Evolutionary conservation across 2,113 vertebrate species (phyloP).

Genomic region (Phaethon lepturus): DNA sequence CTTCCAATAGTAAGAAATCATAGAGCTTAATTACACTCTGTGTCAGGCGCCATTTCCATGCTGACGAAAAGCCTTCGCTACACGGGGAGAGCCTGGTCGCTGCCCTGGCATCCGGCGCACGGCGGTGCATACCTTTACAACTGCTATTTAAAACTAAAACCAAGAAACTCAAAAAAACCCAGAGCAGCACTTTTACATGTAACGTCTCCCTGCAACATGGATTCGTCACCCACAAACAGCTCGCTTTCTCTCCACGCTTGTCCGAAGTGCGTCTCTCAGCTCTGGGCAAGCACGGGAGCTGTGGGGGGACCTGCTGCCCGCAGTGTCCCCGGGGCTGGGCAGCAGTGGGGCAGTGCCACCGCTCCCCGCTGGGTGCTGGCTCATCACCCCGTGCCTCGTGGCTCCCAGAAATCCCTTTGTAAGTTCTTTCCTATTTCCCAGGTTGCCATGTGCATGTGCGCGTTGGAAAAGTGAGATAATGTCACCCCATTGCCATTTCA

Average conservation of each 20-base stretch:
- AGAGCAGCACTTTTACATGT: fast-evolving
- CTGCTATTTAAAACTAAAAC: not conserved
- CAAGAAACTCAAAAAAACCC: not conserved
- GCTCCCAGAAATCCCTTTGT: not conserved
- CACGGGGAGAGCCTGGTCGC: fast-evolving
- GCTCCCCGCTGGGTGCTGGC: not conserved
- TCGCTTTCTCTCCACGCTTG: fast-evolving
- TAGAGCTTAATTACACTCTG: not conserved
- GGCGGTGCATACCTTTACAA: not conserved
- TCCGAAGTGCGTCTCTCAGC: fast-evolving
- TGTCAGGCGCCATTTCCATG: not conserved
- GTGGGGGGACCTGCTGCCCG: fast-evolving
- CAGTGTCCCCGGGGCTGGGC: not conserved
- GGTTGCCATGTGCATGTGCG: not conserved
- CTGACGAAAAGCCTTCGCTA: not conserved
- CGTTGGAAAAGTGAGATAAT: not conserved
- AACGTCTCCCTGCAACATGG: fast-evolving
- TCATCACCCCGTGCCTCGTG: fast-evolving
- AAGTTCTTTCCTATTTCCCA: not conserved
- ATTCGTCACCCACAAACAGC: too few relatives aligned
- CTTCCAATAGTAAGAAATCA: not conserved
- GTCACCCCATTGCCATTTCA: slow-evolving; percentile 42
- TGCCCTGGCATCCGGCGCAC: not conserved
- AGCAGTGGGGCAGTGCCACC: fast-evolving
- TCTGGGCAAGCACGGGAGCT: fast-evolving